Base-by-base conservation (phyloP, 2,888 invertebrate species). In the Mechanitis mazaeus region DNA sequence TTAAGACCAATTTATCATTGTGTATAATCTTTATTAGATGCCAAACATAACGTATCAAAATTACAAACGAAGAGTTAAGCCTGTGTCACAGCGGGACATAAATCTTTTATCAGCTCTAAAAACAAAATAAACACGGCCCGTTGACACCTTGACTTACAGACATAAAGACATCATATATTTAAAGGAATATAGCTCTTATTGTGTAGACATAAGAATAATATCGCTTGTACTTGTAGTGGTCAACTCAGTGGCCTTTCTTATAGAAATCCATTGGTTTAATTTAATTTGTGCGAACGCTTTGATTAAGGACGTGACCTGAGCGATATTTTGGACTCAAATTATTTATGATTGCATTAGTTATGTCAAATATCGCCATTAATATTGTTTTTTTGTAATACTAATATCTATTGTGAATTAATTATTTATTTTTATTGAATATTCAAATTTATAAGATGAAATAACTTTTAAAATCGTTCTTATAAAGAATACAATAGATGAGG, bases 271-370 rank as follows among this genome's bases (percentile, higher is more conserved):
- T 72, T 67, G 68, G 66, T 72, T 77, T 83, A 81, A 84, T 83
- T 84, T 83, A 83, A 83, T 84, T 83, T 81, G 78, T 74, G 68
- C 65, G 71, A 74, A 75, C 75, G 76, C 77, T 75, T 75, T 83
- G 83, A 83, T 84, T 83, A 81, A 45, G 62, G 69, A 72, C 72
- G 68, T 69, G 69, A 70, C 72, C 71, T 71, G 70, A 54, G 72
- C 74, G 79, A 81, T 79, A 81, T 81, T 79, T 79, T 75, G 71
- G 61, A 47, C 59, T 63, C 56, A 58, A 46, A 59, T 65, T 61
- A 71, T 71, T 68, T 71, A 71, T 70, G 56, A 45, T 60, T 61
- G 62, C 61, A 71, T 71, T 71, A 73, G 71, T 70, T 70, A 66
- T 68, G 57, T 64, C 55, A 62, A 56, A 57, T 55, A 55, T 12